Conservation (phyloP, 2,113 vertebrate genomes). For the Colaptes auratus region DNA sequence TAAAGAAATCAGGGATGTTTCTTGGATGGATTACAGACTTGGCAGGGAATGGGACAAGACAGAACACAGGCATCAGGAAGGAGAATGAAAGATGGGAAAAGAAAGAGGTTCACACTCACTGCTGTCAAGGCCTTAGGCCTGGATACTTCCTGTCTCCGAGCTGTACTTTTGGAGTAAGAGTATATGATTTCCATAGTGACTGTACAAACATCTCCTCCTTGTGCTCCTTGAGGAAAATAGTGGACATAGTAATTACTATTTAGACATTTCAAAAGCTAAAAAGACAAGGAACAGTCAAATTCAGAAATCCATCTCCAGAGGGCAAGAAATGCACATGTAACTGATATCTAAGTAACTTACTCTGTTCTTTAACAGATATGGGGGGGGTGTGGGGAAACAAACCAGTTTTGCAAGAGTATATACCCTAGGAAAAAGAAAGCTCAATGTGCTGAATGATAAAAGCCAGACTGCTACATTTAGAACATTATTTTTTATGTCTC, state of each 20-base stretch:
- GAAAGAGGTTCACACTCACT: not conserved
- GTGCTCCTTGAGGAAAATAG: not conserved
- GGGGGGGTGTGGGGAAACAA: not conserved
- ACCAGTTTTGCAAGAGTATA: not conserved
- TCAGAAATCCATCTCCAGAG: not conserved
- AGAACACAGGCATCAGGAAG: not conserved
- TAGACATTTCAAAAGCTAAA: not conserved
- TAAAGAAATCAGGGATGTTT: not conserved
- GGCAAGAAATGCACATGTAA: not conserved
- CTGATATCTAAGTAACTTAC: not conserved
- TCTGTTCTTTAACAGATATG: not conserved
- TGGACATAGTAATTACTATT: not conserved
- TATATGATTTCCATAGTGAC: not conserved
- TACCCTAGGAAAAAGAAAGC: not conserved
- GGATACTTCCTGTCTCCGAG: not conserved
- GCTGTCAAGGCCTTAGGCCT: not conserved
- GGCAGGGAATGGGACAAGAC: fast-evolving
- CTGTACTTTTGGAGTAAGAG: not conserved
- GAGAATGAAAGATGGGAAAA: not conserved
- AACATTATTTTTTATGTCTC: not conserved
- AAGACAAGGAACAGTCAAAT: not conserved
- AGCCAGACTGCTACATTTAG: not conserved
- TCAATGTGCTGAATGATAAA: not conserved
- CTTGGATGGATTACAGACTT: not conserved
- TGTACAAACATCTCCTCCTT: not conserved